These are phyloP conservation scores for Mellivora capensis DNA, from an alignment of 2,113 vertebrate species.

Conservation along the genomic window DNA sequence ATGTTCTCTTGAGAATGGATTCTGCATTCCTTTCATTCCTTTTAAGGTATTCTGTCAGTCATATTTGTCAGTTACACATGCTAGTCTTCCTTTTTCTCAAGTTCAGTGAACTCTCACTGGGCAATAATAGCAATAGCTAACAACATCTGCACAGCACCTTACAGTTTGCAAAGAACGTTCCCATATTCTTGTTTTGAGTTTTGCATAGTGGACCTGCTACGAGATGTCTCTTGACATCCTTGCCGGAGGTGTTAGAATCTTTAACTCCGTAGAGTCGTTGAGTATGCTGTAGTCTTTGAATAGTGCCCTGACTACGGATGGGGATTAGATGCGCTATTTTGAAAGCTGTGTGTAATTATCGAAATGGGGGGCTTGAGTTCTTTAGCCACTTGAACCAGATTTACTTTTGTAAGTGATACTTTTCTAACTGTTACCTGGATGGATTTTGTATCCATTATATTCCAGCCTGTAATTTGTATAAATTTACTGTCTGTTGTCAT, in stretches of 20 bases:
- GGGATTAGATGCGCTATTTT: neutral
- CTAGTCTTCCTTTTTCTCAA: slow-evolving; percentile 53
- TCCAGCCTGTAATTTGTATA: slow-evolving; percentile 53
- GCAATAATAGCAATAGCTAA: slow-evolving; percentile 67
- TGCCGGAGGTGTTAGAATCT: slow-evolving; percentile 31
- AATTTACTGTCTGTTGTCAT: slow-evolving; percentile 59
- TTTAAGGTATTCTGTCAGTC: slow-evolving; percentile 37
- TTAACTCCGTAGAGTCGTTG: slow-evolving; percentile 6
- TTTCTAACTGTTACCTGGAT: slow-evolving; percentile 57
- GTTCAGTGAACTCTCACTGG: slow-evolving; percentile 49
- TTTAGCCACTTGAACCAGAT: slow-evolving; percentile 38
- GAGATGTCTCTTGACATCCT: neutral
- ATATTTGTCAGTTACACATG: slow-evolving; percentile 47
- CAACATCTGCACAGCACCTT: slow-evolving; percentile 75
- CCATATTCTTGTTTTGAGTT: slow-evolving; percentile 22
- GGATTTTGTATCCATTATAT: slow-evolving; percentile 56
- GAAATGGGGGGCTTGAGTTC: neutral
- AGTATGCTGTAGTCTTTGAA: neutral
- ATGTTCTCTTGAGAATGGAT: neutral
- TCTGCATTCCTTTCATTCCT: slow-evolving; percentile 27
- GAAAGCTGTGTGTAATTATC: neutral
- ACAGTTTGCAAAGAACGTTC: slow-evolving; percentile 66
- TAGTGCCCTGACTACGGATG: neutral
- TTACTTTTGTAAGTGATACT: slow-evolving; percentile 60
- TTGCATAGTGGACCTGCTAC: slow-evolving; percentile 52